phyloP scores from a whole-genome alignment of 2,888 invertebrate species.

The Hyles lineata region DNA sequence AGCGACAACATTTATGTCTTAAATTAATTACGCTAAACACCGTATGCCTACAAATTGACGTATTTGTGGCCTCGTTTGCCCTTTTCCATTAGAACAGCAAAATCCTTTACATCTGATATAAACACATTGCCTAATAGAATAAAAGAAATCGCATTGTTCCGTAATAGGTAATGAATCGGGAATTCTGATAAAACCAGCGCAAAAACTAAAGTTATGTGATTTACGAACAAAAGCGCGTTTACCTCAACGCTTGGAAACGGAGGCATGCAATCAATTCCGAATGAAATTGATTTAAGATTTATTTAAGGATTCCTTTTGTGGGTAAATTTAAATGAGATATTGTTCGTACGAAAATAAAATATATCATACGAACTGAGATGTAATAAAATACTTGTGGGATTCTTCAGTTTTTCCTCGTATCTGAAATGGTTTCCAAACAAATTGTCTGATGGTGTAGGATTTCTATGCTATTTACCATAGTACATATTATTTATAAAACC shows the following conservation, averaged over 20 bases:
- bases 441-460: too few relatives aligned
- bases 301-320: conserved; percentile 14
- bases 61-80: too few relatives aligned
- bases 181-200: not conserved
- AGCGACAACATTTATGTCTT: too few relatives aligned
- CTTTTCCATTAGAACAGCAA: too few relatives aligned
- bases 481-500: too few relatives aligned
- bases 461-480: too few relatives aligned
- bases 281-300: conserved; percentile 26
- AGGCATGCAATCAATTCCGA: conserved; percentile 22
- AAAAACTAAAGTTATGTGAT: conserved; percentile 10
- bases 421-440: too few relatives aligned
- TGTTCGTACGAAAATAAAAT: not conserved
- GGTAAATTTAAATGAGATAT: conserved; percentile 1
- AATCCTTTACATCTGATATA: too few relatives aligned
- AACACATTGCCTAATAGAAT: too few relatives aligned
- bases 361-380: not conserved
- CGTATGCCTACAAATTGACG: too few relatives aligned
- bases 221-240: conserved; percentile 13
- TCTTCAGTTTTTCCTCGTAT: not conserved
- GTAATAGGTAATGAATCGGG: conserved; percentile 1
- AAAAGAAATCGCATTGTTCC: too few relatives aligned
- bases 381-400: not conserved
- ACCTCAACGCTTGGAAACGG: conserved; percentile 7
- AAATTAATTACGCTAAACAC: too few relatives aligned